A percentile compares a stretch with the other conserved stretches of the same genome.
Evolutionary conservation across 64 coral and sea anemone genomes (phyloP).

Genomic region (Montipora sp.): DNA sequence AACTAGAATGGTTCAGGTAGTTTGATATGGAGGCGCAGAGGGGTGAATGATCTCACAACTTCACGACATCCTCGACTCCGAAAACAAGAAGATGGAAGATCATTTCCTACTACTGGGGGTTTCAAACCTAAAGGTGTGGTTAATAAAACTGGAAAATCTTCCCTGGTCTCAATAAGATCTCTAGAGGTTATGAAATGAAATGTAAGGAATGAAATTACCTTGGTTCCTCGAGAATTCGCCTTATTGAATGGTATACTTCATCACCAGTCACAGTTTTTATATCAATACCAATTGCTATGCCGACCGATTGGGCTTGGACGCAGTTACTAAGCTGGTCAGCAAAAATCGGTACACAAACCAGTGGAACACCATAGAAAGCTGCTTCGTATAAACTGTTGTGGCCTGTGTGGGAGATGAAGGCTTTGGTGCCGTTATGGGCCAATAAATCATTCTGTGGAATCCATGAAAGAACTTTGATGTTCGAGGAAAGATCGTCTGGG

Average conservation of each 20-base stretch:
- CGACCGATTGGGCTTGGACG: background rate
- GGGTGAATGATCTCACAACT: too few species aligned
- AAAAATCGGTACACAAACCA: conserved; percentile 71
- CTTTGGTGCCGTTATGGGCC: conserved; percentile 34
- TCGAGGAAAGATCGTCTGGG: background rate
- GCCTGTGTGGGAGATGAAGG: conserved; percentile 63
- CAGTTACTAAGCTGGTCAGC: conserved; percentile 68
- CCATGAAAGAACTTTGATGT: background rate
- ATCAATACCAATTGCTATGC: background rate
- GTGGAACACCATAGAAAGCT: conserved; percentile 59
- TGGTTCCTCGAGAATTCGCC: background rate
- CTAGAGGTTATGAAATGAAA: too few species aligned
- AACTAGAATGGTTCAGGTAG: too few species aligned
- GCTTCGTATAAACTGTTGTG: conserved; percentile 72
- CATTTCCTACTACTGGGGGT: too few species aligned
- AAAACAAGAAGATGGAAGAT: too few species aligned
- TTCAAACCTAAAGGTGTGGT: too few species aligned
- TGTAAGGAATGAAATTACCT: background rate
- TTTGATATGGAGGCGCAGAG: too few species aligned
- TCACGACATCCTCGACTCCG: too few species aligned
- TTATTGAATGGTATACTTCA: background rate
- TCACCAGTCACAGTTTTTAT: background rate
- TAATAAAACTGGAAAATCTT: too few species aligned
- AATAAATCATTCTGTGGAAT: conserved; percentile 13
- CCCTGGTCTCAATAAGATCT: too few species aligned